A percentile compares a stretch with the other conserved stretches of the same genome.
phyloP scores from a whole-genome alignment of 2,797 vertebrate species.

The Eidolon dupreanum region DNA sequence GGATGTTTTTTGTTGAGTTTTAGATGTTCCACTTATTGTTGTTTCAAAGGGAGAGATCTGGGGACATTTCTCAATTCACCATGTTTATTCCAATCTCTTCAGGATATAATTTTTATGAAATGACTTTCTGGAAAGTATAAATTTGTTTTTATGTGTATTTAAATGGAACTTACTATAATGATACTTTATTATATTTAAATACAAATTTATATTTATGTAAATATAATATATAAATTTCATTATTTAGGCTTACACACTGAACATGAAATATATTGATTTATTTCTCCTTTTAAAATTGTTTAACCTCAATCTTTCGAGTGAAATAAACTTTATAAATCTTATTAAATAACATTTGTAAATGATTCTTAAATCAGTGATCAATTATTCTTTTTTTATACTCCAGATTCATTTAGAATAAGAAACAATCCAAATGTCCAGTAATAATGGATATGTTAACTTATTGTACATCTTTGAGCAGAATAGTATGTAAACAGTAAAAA shows the following conservation, averaged over 20 bases:
- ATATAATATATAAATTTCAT: conserved; percentile 4
- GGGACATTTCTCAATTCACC: too few species aligned
- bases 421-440: background rate
- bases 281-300: background rate
- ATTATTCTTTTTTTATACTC: background rate
- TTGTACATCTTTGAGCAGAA: background rate
- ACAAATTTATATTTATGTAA: background rate
- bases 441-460: background rate
- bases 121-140: background rate
- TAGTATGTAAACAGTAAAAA: conserved; percentile 36
- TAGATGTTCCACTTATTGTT: too few species aligned
- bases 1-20: too few species aligned
- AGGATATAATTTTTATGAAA: background rate
- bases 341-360: background rate
- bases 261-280: background rate
- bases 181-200: background rate
- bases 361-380: conserved; percentile 21
- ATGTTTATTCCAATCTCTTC: too few species aligned
- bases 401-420: conserved; percentile 31
- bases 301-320: background rate
- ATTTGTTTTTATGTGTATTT: background rate
- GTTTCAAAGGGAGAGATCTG: too few species aligned
- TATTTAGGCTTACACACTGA: background rate
- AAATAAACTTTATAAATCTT: conserved; percentile 6
- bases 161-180: background rate